A percentile compares a stretch with the other conserved stretches of the same genome.
Evolutionary conservation across 2,797 vertebrate genomes (phyloP).

Genomic region (Enteromius viviparus): DNA sequence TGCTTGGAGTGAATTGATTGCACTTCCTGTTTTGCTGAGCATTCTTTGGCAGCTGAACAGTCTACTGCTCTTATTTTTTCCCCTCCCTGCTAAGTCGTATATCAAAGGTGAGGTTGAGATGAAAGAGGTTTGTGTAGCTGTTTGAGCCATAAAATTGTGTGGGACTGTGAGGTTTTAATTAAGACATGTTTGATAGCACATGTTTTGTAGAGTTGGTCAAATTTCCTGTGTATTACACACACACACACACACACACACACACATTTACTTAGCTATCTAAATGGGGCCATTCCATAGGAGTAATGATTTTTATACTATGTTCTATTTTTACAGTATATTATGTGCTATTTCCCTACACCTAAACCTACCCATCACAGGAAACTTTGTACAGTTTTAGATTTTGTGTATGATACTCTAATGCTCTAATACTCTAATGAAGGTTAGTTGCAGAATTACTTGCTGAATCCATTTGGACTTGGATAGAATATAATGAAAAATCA

Average conservation of each 20-base stretch:
- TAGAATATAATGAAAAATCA: conserved; percentile 36
- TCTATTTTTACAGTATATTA: no score
- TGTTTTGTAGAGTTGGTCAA: not conserved
- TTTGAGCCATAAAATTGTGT: conserved; percentile 7
- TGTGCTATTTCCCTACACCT: no score
- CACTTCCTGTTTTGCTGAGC: conserved; percentile 74
- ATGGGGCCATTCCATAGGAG: not conserved
- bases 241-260: not conserved
- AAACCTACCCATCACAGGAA: not conserved
- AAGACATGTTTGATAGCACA: not conserved
- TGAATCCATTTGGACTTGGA: not conserved
- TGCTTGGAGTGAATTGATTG: conserved; percentile 64
- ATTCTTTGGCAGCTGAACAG: conserved; percentile 60
- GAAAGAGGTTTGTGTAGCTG: conserved; percentile 44
- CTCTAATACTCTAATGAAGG: no score
- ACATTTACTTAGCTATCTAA: no score
- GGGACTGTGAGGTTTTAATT: conserved; percentile 36
- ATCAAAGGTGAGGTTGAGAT: conserved; percentile 43
- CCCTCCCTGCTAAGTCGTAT: conserved; percentile 41
- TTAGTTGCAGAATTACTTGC: not conserved
- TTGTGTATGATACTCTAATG: no score
- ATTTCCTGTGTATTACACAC: not conserved
- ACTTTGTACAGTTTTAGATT: not conserved
- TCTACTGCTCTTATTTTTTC: conserved; percentile 41
- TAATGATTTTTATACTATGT: no score